phyloP scores from a whole-genome alignment of 1,140 invertebrate species.

The Arctopsyche grandis region DNA sequence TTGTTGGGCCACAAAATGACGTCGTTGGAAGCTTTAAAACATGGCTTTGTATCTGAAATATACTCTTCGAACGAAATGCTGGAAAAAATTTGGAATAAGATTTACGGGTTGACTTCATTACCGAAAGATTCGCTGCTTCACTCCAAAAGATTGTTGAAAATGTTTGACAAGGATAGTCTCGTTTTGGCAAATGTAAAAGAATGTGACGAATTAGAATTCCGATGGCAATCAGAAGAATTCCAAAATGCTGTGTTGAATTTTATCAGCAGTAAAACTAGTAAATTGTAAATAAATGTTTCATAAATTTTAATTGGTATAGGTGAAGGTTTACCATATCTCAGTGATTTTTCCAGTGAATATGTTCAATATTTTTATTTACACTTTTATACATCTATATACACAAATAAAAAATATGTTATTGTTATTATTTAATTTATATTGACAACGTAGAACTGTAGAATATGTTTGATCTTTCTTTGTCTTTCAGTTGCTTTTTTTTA shows the following conservation, averaged over 20 bases:
- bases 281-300: constrained; percentile 41
- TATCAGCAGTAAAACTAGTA: constrained; percentile 34
- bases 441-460: no score
- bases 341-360: constrained; percentile 16
- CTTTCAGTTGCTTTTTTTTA: no score
- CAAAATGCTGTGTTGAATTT: constrained; percentile 37
- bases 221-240: constrained; percentile 71
- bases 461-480: no score
- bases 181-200: constrained; percentile 68
- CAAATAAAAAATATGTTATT: background rate
- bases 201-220: constrained; percentile 66
- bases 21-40: constrained; percentile 77
- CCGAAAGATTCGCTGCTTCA: constrained; percentile 67
- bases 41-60: constrained; percentile 78
- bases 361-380: background rate
- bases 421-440: no score
- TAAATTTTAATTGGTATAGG: background rate
- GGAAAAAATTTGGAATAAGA: constrained; percentile 68
- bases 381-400: background rate
- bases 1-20: constrained; percentile 82
- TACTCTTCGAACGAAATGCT: constrained; percentile 68
- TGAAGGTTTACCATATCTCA: background rate
- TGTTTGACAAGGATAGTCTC: constrained; percentile 62
- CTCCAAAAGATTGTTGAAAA: constrained; percentile 68
- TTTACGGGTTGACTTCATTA: constrained; percentile 65